Evolutionary conservation across 2,113 vertebrate species (phyloP).

Genomic region (Chaetura pelagica): DNA sequence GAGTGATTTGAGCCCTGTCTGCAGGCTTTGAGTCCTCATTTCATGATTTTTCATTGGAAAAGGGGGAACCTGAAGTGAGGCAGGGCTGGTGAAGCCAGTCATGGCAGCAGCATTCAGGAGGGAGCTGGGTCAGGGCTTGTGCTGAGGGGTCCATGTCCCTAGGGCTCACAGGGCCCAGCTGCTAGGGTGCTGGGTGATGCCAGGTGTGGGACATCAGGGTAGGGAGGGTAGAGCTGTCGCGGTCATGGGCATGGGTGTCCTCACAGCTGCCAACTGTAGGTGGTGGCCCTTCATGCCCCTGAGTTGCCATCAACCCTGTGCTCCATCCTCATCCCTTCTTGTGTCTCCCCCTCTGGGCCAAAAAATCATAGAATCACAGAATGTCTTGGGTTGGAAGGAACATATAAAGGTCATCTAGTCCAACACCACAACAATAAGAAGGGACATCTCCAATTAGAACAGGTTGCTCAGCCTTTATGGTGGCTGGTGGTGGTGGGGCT

Average conservation of each 20-base stretch:
- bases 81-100: neutral
- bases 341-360: neutral
- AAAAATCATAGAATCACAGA: neutral
- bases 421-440: too few relatives aligned
- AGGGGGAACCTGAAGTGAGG: neutral
- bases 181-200: rapidly evolving
- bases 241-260: neutral
- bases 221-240: neutral
- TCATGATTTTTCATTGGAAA: neutral
- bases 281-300: neutral
- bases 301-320: neutral
- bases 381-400: too few relatives aligned
- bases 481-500: neutral
- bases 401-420: too few relatives aligned
- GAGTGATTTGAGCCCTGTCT: neutral
- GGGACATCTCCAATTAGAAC: too few relatives aligned
- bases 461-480: neutral
- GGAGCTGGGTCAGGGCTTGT: neutral
- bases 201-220: neutral
- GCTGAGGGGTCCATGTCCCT: neutral
- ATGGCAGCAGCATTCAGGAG: rapidly evolving
- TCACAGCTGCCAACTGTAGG: neutral
- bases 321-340: neutral
- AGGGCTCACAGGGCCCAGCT: neutral
- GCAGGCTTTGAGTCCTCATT: neutral